Conservation (phyloP, 2,113 vertebrate genomes). For the Melanerpes aurifrons region DNA sequence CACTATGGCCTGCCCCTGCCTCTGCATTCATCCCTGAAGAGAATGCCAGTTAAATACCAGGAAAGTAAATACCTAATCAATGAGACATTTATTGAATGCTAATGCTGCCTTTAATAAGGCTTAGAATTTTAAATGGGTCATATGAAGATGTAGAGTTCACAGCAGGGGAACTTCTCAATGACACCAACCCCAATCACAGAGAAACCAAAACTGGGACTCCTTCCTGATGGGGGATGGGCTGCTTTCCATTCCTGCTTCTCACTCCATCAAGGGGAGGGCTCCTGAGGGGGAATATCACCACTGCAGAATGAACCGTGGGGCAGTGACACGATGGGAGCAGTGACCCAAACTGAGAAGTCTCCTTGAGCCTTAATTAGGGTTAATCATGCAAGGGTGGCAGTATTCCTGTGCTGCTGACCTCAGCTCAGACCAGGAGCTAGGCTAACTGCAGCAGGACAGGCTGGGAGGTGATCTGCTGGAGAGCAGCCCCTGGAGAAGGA, state of each 20-base stretch:
- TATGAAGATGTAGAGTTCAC: background rate
- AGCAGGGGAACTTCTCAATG: background rate
- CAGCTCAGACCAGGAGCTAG: background rate
- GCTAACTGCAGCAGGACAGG: background rate
- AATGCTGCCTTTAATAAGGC: background rate
- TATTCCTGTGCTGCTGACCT: background rate
- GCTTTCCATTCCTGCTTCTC: background rate
- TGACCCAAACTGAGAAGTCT: background rate
- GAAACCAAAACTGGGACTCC: background rate
- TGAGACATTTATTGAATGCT: slow-evolving; percentile 21
- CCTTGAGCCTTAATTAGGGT: background rate
- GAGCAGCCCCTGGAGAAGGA: too few species aligned
- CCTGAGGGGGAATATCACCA: background rate
- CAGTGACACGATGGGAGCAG: background rate
- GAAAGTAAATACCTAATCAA: slow-evolving; percentile 27
- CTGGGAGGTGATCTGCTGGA: too few species aligned
- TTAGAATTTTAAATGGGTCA: slow-evolving; percentile 9
- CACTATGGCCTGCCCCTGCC: slow-evolving; percentile 23
- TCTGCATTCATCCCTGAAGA: slow-evolving; percentile 37
- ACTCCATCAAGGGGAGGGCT: fast-evolving
- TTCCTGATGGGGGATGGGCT: background rate
- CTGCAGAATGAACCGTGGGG: fast-evolving
- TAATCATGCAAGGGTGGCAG: background rate
- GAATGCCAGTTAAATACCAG: slow-evolving; percentile 44
- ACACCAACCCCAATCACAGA: background rate